These are phyloP conservation scores for Apeltes quadracus DNA, from an alignment of 2,113 vertebrate species.

Conservation along the genomic window DNA sequence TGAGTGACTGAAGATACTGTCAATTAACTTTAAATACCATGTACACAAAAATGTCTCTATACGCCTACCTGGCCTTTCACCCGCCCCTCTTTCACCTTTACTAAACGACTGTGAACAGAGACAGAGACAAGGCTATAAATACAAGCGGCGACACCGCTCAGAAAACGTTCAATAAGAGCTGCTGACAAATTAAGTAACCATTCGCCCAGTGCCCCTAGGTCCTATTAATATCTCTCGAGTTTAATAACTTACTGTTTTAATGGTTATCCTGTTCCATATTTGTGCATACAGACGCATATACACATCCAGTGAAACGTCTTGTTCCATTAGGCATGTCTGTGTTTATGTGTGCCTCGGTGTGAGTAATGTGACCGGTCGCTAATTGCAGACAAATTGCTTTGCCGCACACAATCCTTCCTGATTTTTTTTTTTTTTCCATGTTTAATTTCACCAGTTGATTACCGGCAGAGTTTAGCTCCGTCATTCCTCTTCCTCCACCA, in stretches of 20 bases:
- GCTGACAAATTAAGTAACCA: conserved; percentile 73
- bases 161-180: conserved; percentile 69
- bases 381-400: conserved; percentile 86
- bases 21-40: neutral
- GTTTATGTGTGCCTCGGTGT: conserved; percentile 69
- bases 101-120: conserved; percentile 64
- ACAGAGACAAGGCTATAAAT: conserved; percentile 65
- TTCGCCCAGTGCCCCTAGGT: conserved; percentile 65
- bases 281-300: conserved; percentile 49
- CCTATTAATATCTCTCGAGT: conserved; percentile 72
- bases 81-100: conserved; percentile 17
- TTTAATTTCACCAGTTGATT: conserved; percentile 86
- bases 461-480: conserved; percentile 75
- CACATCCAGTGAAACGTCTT: conserved; percentile 57
- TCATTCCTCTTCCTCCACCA: conserved; percentile 76
- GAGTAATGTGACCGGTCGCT: conserved; percentile 78
- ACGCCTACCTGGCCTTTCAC: conserved; percentile 19
- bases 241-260: conserved; percentile 79
- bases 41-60: conserved; percentile 7
- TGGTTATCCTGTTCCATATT: conserved; percentile 56
- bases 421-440: conserved; percentile 72
- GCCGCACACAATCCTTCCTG: conserved; percentile 84
- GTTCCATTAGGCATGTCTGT: conserved; percentile 64
- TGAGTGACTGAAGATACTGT: neutral
- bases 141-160: conserved; percentile 54